Conservation (phyloP, 2,113 vertebrate species). For the Panthera uncia region DNA sequence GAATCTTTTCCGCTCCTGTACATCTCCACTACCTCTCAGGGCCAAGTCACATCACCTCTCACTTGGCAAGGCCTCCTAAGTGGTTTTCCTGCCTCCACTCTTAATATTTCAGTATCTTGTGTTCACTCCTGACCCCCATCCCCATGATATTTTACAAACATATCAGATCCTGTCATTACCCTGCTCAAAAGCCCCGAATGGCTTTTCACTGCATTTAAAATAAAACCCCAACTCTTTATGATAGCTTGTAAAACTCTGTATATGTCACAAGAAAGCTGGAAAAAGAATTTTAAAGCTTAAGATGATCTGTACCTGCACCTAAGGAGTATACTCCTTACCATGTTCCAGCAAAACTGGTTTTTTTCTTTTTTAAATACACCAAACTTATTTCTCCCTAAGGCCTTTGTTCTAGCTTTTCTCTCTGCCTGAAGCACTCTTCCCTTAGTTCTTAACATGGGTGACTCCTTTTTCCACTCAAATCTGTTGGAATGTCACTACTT, state of each 20-base stretch:
- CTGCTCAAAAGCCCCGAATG: neutral
- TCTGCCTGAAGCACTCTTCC: neutral
- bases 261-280: neutral
- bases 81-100: neutral
- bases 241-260: neutral
- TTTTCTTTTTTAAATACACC: neutral
- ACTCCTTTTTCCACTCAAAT: conserved; percentile 15
- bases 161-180: neutral
- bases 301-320: neutral
- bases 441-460: neutral
- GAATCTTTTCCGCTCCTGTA: neutral
- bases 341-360: conserved; percentile 11
- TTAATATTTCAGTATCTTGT: neutral
- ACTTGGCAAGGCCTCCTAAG: neutral
- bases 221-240: neutral
- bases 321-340: neutral
- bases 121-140: neutral
- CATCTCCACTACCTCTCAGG: neutral
- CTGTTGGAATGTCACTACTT: neutral
- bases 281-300: neutral
- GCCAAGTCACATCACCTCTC: neutral
- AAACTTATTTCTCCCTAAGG: neutral
- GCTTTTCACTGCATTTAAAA: neutral
- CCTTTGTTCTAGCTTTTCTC: neutral
- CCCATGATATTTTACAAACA: neutral